Conservation (phyloP, 2,888 invertebrate genomes). For the Lepidocyrtoides sp. region DNA sequence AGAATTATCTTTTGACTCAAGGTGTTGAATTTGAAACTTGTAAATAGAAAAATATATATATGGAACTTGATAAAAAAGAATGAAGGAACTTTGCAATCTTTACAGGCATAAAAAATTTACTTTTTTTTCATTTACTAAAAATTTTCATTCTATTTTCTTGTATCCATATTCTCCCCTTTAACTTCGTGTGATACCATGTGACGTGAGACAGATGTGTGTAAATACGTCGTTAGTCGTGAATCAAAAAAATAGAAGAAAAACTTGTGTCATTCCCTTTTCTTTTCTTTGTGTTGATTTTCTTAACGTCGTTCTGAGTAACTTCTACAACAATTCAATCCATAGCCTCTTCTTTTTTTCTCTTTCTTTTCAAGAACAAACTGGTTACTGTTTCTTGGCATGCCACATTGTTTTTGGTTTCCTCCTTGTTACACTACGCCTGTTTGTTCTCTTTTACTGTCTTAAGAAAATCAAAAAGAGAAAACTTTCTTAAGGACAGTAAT, state of each 20-base stretch:
- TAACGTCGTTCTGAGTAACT: neutral
- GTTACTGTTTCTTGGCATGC: constrained; percentile 38
- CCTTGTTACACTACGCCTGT: neutral
- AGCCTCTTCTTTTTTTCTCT: neutral
- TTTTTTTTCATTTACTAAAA: neutral
- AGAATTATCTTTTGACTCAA: too few species aligned
- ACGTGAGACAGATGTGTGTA: constrained; percentile 66
- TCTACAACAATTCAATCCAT: neutral
- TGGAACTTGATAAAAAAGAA: too few species aligned
- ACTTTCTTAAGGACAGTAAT: neutral
- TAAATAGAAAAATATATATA: neutral
- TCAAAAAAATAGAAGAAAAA: constrained; percentile 42
- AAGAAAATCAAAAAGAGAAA: neutral
- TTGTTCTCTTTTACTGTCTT: neutral
- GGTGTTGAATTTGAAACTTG: neutral
- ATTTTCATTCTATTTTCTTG: neutral
- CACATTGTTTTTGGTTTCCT: neutral
- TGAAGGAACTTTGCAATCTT: too few species aligned
- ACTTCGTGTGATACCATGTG: neutral
- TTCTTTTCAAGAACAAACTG: constrained; percentile 36
- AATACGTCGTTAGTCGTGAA: constrained; percentile 66
- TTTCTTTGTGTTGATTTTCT: neutral
- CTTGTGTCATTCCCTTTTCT: constrained; percentile 9
- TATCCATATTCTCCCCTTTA: neutral
- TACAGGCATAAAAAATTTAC: too few species aligned